Evolutionary conservation across 1,140 invertebrate genomes (phyloP).

Genomic region (Microplitis demolitor): DNA sequence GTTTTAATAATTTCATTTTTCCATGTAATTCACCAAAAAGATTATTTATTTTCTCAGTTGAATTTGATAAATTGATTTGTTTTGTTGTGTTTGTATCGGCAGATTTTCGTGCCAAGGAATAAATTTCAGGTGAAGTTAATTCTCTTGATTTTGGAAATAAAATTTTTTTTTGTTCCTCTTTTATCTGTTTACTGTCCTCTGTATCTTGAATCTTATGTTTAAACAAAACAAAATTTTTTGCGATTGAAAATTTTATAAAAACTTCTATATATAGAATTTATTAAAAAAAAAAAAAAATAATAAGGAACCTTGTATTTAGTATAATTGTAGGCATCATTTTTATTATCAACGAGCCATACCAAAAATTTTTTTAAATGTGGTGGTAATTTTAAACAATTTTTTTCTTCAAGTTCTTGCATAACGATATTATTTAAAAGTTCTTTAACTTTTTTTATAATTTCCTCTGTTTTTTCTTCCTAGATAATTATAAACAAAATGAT

Average conservation of each 20-base stretch:
- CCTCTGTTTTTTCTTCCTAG: constrained; percentile 39
- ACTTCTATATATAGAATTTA: too few species aligned
- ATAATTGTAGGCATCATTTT: neutral
- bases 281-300: neutral
- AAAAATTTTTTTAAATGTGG: constrained; percentile 40
- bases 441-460: constrained; percentile 35
- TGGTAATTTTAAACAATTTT: constrained; percentile 38
- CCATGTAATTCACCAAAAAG: constrained; percentile 28
- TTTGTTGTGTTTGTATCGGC: neutral
- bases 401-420: constrained; percentile 37
- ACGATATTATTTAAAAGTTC: constrained; percentile 39
- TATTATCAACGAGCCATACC: constrained; percentile 35
- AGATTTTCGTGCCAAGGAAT: too few species aligned
- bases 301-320: neutral
- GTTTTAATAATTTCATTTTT: constrained; percentile 37
- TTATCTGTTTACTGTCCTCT: too few species aligned
- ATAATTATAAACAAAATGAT: neutral
- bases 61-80: neutral
- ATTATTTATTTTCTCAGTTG: neutral
- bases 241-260: too few species aligned
- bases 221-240: too few species aligned
- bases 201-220: too few species aligned
- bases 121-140: too few species aligned
- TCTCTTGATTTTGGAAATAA: too few species aligned
- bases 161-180: too few species aligned